A percentile compares a stretch with the other conserved stretches of the same genome.
Conservation (phyloP, 2,113 vertebrate genomes). For the Meleagris gallopavo region DNA sequence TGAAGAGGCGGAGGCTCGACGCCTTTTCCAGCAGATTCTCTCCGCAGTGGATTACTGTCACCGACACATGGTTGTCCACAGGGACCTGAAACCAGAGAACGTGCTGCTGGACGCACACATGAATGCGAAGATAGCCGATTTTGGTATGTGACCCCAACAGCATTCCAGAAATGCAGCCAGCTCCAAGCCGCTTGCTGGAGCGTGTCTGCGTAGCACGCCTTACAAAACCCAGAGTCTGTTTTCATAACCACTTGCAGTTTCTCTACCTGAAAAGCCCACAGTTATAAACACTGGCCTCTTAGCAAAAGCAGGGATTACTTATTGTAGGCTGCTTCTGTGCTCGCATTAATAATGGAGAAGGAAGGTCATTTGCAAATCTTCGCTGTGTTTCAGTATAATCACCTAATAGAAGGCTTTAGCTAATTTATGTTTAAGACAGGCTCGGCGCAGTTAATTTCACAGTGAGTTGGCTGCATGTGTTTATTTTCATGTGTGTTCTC, state of each 20-base stretch:
- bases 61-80: conserved; percentile 98
- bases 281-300: neutral
- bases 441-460: neutral
- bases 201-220: neutral
- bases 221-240: conserved; percentile 10
- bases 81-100: conserved; percentile 98
- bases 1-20: conserved; percentile 91
- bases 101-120: conserved; percentile 94
- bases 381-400: neutral
- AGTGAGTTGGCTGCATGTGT: neutral
- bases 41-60: conserved; percentile 99
- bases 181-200: conserved; percentile 16
- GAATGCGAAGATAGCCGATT: conserved; percentile 99
- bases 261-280: neutral
- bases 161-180: conserved; percentile 44
- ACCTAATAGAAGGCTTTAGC: neutral
- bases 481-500: neutral
- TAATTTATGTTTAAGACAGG: neutral
- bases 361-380: neutral
- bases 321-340: neutral
- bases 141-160: conserved; percentile 83
- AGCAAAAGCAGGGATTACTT: neutral
- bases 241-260: neutral
- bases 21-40: conserved; percentile 98
- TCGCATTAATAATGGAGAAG: neutral